Evolutionary conservation across 2,797 vertebrate species (phyloP), one percentile per base, ranked within the genome.

Genomic region (Philypnodon macrostomus): DNA sequence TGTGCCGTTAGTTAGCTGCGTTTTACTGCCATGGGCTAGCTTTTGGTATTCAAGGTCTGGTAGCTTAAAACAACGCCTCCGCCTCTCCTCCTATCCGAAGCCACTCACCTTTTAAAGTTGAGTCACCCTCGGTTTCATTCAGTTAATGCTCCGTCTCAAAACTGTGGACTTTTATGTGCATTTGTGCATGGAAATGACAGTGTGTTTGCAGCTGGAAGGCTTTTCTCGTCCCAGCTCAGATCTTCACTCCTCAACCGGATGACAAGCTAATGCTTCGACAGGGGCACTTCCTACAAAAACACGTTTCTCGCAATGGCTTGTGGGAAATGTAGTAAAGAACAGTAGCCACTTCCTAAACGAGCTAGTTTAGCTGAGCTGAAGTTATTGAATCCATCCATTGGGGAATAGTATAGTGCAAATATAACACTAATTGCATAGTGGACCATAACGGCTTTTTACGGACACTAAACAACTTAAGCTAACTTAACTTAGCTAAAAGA

Each of bases 271-370:
- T 7, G 39, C 46, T 73, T n/a, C 56, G 58, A 52, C 68, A 45
- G 58, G 21, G 34, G 30, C 45, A 88, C 80, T 90, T 90, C 89
- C 89, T 74, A 69, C 53, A 80, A 86, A 87, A 87, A 83, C 72
- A 83, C 46, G 34, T 59, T 75, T 32, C 35, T 13, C 32, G 47
- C 47, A 3, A 3, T 4, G 0, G 2, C 12, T 54, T 4, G 1
- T 58, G 87, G 89, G 86, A 83, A 60, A 58, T 79, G 84, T 64
- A 81, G n/a, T n/a, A n/a, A n/a, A n/a, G n/a, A n/a, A n/a, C n/a
- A n/a, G n/a, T n/a, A n/a, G n/a, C n/a, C n/a, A n/a, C n/a, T n/a
- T n/a, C n/a, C n/a, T n/a, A n/a, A n/a, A n/a, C n/a, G n/a, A n/a
- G n/a, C n/a, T n/a, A n/a, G n/a, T n/a, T n/a, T n/a, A n/a, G n/a